A percentile compares a stretch with the other conserved stretches of the same genome.
These are phyloP conservation scores for Eurytoma adleriae DNA, from an alignment of 2,888 invertebrate genomes.

Conservation along the genomic window DNA sequence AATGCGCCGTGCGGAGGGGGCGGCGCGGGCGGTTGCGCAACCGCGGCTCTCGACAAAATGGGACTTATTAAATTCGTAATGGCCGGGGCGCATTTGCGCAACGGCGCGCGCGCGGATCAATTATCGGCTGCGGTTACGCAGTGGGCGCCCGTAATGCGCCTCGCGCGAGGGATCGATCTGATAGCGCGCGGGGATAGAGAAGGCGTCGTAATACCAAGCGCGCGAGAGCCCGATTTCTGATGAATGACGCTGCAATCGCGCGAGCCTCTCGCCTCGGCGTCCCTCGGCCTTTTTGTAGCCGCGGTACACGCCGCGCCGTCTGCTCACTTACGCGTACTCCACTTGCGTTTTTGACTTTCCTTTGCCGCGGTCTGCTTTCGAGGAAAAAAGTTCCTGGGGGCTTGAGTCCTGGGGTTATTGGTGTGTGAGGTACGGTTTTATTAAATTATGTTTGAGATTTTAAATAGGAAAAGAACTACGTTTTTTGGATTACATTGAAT, in stretches of 20 bases:
- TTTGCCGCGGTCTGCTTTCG: no score
- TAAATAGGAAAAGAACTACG: no score
- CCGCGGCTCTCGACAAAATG: constrained; percentile 14
- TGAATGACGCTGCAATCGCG: constrained; percentile 67
- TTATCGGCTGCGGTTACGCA: not conserved
- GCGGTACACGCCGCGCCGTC: no score
- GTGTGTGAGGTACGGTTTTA: no score
- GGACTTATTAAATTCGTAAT: constrained; percentile 47
- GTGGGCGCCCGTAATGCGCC: not conserved
- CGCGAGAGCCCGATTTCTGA: constrained; percentile 61
- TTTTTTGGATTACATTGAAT: no score
- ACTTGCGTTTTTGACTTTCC: no score
- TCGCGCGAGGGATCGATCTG: constrained; percentile 1
- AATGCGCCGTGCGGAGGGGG: not conserved
- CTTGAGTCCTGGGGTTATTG: no score
- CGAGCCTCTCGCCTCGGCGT: no score
- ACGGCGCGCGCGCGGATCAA: constrained; percentile 23
- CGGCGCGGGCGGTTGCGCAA: not conserved
- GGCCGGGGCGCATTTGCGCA: constrained; percentile 21
- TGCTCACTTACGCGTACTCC: no score
- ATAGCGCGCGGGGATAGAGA: constrained; percentile 16
- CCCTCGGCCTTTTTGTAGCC: no score
- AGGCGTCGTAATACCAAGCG: constrained; percentile 20
- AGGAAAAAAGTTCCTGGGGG: no score
- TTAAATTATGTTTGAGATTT: no score